Evolutionary conservation across 2,888 invertebrate species (phyloP), one percentile per base, ranked within the genome.

Genomic region (Plusia festucae): DNA sequence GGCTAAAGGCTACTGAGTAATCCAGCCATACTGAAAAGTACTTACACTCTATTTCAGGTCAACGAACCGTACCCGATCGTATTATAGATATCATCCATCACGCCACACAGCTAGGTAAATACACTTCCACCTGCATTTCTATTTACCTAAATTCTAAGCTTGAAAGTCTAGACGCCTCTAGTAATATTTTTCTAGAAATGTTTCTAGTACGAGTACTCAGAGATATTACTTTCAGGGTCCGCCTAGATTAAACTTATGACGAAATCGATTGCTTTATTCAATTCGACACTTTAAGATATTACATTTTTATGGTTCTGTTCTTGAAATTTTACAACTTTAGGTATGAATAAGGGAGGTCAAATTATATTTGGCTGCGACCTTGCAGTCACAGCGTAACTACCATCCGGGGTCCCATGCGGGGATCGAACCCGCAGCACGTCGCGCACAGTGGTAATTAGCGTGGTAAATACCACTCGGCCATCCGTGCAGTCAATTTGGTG

Each of bases 61-160:
- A 79, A 75, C 73, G 79, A 79, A 70, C 73, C 68, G 46, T 66
- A 60, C 49, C 67, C 18, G 61, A 75, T 66, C 57, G 68, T 65
- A 79, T 75, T 77, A 75, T 20, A 20, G 65, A 59, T 77, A 72
- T 68, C 68, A 63, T 53, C 34, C 34, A 46, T 40, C 60, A 60
- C 44, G 54, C 49, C 32, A 2, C n/a, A 53, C 24, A 22, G 11
- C 18, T n/a, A n/a, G n/a, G 46, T 18, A 46, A 46, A 11, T 49
- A 20, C 5, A 30, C 24, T 53, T 13, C 24, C n/a, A 53, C 53
- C 16, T 53, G 30, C 53, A 53, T 53, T 30, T 18, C 18, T 49
- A 49, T 49, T 49, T 49, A 49, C 46, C 18, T 49, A 49, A 11
- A 49, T 20, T 18, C 46, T 49, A 49, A 49, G 46, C 46, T 49